Evolutionary conservation across 1,140 invertebrate genomes (phyloP).

Genomic region (Apis dorsata): DNA sequence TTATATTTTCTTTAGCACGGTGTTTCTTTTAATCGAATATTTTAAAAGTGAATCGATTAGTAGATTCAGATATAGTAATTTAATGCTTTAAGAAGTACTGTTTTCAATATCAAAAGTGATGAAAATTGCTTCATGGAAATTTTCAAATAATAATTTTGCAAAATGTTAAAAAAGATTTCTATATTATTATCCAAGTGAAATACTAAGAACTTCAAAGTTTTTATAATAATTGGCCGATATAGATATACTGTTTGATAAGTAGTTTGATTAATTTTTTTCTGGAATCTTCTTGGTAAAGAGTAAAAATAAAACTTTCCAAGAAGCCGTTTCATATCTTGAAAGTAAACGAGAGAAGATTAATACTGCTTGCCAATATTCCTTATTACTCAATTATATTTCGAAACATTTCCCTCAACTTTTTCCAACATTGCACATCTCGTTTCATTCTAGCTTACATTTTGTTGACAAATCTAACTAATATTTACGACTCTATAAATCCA

Average conservation of each 20-base stretch:
- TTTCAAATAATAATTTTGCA: too few relatives aligned
- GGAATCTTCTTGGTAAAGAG: background rate
- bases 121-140: too few relatives aligned
- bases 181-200: too few relatives aligned
- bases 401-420: background rate
- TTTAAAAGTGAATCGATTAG: background rate
- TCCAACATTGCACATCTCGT: background rate
- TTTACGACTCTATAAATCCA: background rate
- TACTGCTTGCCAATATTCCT: background rate
- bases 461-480: background rate
- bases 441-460: background rate
- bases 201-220: too few relatives aligned
- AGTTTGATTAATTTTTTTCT: background rate
- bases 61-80: background rate
- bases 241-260: too few relatives aligned
- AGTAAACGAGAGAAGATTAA: background rate
- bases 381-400: background rate
- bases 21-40: background rate
- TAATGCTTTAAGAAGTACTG: too few relatives aligned
- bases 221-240: too few relatives aligned
- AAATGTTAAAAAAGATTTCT: too few relatives aligned
- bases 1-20: background rate
- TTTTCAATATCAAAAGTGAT: too few relatives aligned
- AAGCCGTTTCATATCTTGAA: background rate
- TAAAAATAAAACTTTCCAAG: background rate